Evolutionary conservation across 2,113 vertebrate species (phyloP).

Genomic region (Eubucco bourcierii): DNA sequence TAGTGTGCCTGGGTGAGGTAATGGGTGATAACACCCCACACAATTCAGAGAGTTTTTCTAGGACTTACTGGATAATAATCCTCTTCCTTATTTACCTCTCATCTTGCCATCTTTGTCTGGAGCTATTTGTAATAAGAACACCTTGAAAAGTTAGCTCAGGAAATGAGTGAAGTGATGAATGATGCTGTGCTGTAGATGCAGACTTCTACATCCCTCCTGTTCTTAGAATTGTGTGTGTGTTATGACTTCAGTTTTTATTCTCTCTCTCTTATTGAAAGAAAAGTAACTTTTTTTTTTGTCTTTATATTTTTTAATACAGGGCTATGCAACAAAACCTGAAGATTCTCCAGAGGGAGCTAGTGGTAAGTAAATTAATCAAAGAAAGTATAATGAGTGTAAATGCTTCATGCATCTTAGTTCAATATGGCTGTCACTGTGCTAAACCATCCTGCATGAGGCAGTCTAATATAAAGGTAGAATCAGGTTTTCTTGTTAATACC

Average conservation of each 20-base stretch:
- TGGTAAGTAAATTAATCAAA: slow-evolving; percentile 54
- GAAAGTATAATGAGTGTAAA: not conserved
- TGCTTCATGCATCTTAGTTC: not conserved
- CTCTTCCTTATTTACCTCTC: not conserved
- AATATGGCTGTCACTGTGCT: not conserved
- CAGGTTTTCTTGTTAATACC: not conserved
- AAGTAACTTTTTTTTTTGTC: not conserved
- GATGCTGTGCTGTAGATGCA: not conserved
- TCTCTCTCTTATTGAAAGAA: not conserved
- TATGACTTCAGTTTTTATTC: not conserved
- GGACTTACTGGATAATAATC: not conserved
- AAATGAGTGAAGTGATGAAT: not conserved
- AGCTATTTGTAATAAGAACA: not conserved
- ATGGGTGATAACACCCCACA: not conserved
- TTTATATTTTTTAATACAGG: slow-evolving; percentile 49
- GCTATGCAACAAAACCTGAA: slow-evolving; percentile 32
- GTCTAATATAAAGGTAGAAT: not conserved
- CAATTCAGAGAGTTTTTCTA: not conserved
- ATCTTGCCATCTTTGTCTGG: not conserved
- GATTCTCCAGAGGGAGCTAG: not conserved
- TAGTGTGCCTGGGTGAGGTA: not conserved
- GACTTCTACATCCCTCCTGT: not conserved
- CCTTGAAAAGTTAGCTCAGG: not conserved
- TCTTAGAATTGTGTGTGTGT: not conserved
- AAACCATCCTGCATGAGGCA: not conserved